Evolutionary conservation across 1,140 invertebrate genomes (phyloP), one percentile per base, ranked within the genome.

Genomic region (Camponotus pennsylvanicus): DNA sequence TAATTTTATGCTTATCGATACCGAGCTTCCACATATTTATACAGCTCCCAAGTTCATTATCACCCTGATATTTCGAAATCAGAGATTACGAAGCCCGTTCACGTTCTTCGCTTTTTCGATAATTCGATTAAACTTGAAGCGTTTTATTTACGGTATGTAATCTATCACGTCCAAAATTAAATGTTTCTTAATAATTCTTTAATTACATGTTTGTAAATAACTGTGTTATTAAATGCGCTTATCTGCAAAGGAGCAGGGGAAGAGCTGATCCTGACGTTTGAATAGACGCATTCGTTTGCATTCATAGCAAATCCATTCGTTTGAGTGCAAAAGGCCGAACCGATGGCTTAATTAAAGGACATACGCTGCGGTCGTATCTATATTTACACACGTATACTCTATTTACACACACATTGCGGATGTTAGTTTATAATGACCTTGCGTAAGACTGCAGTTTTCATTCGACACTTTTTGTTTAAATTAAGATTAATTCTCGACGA

Each of bases 281-380:
- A 66, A 32, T n/a, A 52, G 42, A 64, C 32, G 32, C 32, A 78
- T 78, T 64, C 59, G 15, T 76, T 79, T 66, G n/a, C 49, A 52
- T 52, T 52, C 70, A 32, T 37, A 37, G 42, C 15, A 18, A 69
- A 55, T 80, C 34, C 40, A 40, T 2, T 67, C n/a, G 45, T 69
- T 80, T 40, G 64, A 55, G 49, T 49, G 45, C 69, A 52, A 52
- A 67, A 21, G 21, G 18, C 55, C 69, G 52, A 79, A 79, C 55
- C 63, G 59, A 67, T 55, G 45, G 37, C 49, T 80, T 57, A 55
- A 80, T 80, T 55, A 80, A 80, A 79, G 15, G 45, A 55, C 13
- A 21, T n/a, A 3, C 61, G 32, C 4, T 3, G 49, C 40, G 9
- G 7, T 21, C 34, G 1, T 64, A 6, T 77, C 42, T 37, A 13